phyloP scores from a whole-genome alignment of 2,888 invertebrate species.

The Limnephilus rhombicus region DNA sequence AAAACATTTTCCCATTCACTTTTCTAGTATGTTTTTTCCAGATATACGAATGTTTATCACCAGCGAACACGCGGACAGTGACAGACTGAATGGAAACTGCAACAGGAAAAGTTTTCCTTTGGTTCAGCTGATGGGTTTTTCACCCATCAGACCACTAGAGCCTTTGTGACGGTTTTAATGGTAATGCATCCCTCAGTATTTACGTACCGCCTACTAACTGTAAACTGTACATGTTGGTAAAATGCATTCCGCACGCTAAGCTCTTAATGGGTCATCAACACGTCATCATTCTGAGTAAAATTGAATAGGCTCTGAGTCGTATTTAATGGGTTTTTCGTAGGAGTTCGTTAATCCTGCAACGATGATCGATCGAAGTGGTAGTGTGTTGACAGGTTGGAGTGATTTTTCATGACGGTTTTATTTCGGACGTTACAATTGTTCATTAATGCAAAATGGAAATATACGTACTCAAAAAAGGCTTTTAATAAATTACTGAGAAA shows the following conservation, averaged over 20 bases:
- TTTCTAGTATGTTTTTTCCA: not conserved
- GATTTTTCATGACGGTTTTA: not conserved
- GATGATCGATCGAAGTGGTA: not conserved
- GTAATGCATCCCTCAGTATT: slow-evolving; percentile 31
- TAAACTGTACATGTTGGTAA: not conserved
- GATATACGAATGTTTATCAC: not conserved
- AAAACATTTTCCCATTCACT: not conserved
- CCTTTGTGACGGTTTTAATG: slow-evolving; percentile 33
- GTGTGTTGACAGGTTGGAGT: not conserved
- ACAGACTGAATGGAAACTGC: not conserved
- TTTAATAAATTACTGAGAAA: not conserved
- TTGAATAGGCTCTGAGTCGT: not conserved
- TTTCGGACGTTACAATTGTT: not conserved
- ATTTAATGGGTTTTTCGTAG: not conserved
- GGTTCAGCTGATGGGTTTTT: slow-evolving; percentile 29
- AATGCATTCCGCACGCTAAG: not conserved
- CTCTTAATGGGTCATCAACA: not conserved
- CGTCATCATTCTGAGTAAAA: not conserved
- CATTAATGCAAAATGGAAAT: not conserved
- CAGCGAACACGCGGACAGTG: not conserved
- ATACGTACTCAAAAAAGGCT: not conserved
- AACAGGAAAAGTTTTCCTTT: slow-evolving; percentile 27
- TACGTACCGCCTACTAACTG: not conserved
- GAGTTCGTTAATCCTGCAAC: not conserved
- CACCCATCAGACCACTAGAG: slow-evolving; percentile 15